These are phyloP conservation scores for Zhuqinia jingwanae DNA, from an alignment of 2,888 invertebrate genomes.

Conservation along the genomic window DNA sequence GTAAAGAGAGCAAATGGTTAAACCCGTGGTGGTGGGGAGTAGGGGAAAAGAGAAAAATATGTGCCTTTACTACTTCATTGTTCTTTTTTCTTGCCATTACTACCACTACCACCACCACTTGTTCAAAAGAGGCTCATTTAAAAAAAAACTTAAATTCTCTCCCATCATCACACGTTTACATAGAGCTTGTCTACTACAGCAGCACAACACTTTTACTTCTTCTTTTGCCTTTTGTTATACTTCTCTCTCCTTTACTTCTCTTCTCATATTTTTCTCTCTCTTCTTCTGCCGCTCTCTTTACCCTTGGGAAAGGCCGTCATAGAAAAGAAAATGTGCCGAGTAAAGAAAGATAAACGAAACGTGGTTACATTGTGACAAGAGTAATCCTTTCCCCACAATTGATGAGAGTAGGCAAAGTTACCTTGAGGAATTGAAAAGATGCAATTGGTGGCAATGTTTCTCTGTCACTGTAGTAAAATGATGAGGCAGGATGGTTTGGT, in stretches of 20 bases:
- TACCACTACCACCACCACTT: background rate
- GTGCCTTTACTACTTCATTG: background rate
- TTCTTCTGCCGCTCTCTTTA: background rate
- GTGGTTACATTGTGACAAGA: constrained; percentile 72
- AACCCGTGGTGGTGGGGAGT: background rate
- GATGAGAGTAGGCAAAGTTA: constrained; percentile 81
- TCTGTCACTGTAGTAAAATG: constrained; percentile 95
- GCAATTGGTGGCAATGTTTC: constrained; percentile 94
- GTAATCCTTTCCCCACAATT: constrained; percentile 69
- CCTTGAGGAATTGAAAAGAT: constrained; percentile 95
- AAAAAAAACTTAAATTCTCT: constrained; percentile 59
- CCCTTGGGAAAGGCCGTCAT: constrained; percentile 47
- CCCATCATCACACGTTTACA: background rate
- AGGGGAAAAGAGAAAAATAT: background rate
- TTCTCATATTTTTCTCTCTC: constrained; percentile 6
- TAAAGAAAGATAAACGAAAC: constrained; percentile 69
- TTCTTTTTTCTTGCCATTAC: constrained; percentile 22
- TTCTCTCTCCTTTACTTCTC: constrained; percentile 8
- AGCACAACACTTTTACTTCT: constrained; percentile 6
- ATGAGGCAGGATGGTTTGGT: constrained; percentile 95
- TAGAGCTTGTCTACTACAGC: background rate
- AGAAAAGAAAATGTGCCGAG: constrained; percentile 55
- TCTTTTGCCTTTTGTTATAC: constrained; percentile 25
- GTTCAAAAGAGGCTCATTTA: constrained; percentile 21
- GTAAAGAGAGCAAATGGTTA: constrained; percentile 52